A percentile compares a stretch with the other conserved stretches of the same genome.
Evolutionary conservation across 2,797 vertebrate species (phyloP).

Genomic region (Phataginus tetradactyla): DNA sequence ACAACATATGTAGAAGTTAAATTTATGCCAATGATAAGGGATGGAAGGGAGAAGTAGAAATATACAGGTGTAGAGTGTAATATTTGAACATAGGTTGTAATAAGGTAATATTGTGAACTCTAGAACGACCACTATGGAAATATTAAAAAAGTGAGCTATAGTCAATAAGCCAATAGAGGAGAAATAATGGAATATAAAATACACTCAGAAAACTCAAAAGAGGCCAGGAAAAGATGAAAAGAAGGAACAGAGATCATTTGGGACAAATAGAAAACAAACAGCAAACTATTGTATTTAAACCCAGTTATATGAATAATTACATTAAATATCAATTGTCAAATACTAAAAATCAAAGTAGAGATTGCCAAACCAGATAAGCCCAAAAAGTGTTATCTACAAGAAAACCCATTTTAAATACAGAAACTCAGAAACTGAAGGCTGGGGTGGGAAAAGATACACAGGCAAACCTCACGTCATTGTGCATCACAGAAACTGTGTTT

Average conservation of each 20-base stretch:
- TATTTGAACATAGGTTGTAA: not conserved
- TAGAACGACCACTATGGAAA: not conserved
- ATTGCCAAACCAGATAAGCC: not conserved
- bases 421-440: not conserved
- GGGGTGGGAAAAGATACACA: not conserved
- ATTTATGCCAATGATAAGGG: not conserved
- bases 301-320: not conserved
- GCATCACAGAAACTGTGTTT: too few species aligned
- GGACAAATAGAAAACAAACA: not conserved
- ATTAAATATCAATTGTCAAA: slow-evolving; percentile 17
- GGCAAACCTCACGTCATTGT: too few species aligned
- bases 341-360: not conserved
- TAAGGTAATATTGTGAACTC: not conserved
- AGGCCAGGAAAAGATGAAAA: not conserved
- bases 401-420: not conserved
- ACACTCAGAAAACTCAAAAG: not conserved
- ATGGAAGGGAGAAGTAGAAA: not conserved
- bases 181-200: not conserved
- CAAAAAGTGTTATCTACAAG: not conserved
- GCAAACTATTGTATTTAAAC: not conserved
- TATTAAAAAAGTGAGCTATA: not conserved
- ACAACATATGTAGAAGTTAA: not conserved
- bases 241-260: not conserved
- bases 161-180: not conserved
- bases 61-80: not conserved